Evolutionary conservation across 2,888 invertebrate genomes (phyloP), one percentile per base, ranked within the genome.

Genomic region (Melipona bicolor): DNA sequence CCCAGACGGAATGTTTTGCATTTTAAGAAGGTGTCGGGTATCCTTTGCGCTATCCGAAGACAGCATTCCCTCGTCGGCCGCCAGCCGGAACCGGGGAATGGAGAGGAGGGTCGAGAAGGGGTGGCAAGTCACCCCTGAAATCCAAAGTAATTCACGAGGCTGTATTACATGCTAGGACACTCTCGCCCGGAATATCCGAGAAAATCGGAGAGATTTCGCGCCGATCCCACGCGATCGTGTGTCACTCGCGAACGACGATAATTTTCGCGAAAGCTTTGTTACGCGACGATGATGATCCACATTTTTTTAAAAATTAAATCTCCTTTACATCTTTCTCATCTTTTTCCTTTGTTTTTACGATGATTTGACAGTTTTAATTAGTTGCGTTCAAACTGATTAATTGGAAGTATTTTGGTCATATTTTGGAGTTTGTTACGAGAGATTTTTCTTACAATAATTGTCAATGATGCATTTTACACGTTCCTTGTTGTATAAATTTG

Each of bases 1-100:
- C 88, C 89, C 88, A 87, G 90, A 89, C 90, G 91, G 88, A 91
- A 92, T 94, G 93, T 94, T 94, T 94, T 94, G 93, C 94, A 94
- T 94, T 93, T 94, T 94, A 93, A 94, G 92, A 94, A 94, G 94
- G 91, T 94, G 92, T 92, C 91, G 91, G 91, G 90, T 91, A 90
- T 88, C 89, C 90, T 92, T 92, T 91, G 89, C 91, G 89, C 91
- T 87, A 91, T 87, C 85, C 89, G 88, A 91, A 87, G 91, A 90
- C 90, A 86, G 84, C 86, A 72, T 86, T 82, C 80, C 84, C 87
- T 77, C 82, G 85, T 86, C 81, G 84, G 77, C 79, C 79, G 72
- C 64, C 75, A 73, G 71, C 64, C 72, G 64, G 76, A 19, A 78
- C 71, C 69, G 21, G 13, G 77, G 68, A 81, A 52, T 24, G 64